A percentile compares a stretch with the other conserved stretches of the same genome.
phyloP scores from a whole-genome alignment of 2,113 vertebrate species.

The Glaucidium brasilianum region DNA sequence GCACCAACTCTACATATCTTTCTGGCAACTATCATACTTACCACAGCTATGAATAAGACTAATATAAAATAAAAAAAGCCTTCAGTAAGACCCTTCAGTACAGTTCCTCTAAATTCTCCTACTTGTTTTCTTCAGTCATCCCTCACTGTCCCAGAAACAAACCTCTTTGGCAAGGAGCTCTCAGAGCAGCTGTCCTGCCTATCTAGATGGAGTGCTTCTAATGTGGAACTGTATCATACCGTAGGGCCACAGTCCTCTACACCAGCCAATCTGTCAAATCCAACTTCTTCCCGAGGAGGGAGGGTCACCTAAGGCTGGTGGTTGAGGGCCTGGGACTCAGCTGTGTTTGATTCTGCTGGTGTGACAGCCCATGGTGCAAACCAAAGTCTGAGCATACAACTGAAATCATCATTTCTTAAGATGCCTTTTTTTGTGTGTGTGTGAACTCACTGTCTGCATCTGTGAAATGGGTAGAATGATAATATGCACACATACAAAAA shows the following conservation, averaged over 20 bases:
- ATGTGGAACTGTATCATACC: too few species aligned
- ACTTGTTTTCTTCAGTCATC: not conserved
- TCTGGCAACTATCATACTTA: not conserved
- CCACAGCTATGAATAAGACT: not conserved
- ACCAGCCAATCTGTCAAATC: not conserved
- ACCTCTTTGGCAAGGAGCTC: not conserved
- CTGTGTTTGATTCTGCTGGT: not conserved
- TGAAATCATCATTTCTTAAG: not conserved
- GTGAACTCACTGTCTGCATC: not conserved
- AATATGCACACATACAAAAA: not conserved
- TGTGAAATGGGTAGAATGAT: not conserved
- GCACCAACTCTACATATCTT: not conserved
- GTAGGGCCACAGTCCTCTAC: not conserved
- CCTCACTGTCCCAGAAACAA: not conserved
- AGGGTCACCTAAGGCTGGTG: not conserved
- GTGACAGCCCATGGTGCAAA: not conserved
- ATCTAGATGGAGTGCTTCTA: not conserved
- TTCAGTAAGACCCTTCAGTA: not conserved
- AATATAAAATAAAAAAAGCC: not conserved
- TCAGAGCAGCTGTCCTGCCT: not conserved
- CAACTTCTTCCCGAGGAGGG: not conserved
- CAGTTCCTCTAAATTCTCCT: not conserved
- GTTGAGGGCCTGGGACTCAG: not conserved
- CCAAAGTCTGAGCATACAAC: not conserved
- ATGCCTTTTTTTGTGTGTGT: not conserved